Base-by-base conservation (phyloP, 1,140 invertebrate species). In the Drosophila subpulchrella region DNA sequence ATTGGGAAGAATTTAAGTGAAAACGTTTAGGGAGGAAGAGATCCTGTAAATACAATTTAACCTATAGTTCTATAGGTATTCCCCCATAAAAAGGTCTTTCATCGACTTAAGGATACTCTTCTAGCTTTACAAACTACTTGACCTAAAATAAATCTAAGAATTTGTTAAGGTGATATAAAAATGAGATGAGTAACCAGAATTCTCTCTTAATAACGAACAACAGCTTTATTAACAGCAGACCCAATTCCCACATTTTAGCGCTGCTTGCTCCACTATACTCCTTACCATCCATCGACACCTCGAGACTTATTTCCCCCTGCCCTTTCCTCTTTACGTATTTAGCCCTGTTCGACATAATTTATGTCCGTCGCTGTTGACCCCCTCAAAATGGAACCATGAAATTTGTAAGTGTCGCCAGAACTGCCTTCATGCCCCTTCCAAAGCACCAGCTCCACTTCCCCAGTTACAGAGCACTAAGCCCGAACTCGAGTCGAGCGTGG, bases 351-450 rank as follows among this genome's bases (percentile, higher is more conserved):
- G 72, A 66, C 58, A 66, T 62, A 75, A 68, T 78, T 75, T 67
- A 57, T 88, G 72, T 51, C 34, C 13, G 24, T 67, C 39, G 62
- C 50, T 4, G 39, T 38, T 46, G 56, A 68, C 54, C 78, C 63
- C 73, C 72, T 53, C 62, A 48, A 51, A 86, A 59, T 73, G 60
- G 53, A 79, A 61, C 75, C 82, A 79, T 82, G 75, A 82, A 82
- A 79, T 88, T 88, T 68, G 58, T 81, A 81, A 78, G 81, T 85
- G 81, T 85, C 78, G 65, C 59, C 65, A 55, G 65, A 55, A 48
- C 55, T 41, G 36, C 42, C 17, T 50, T 57, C 32, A 67, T 46
- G 32, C 73, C 47, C 55, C 20, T 15, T 47, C 38, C 55, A 36
- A 56, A 50, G 55, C 24, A 39, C 34, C 53, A 47, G 51, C 55